Conservation (phyloP, 2,888 invertebrate species). For the Calameuta idolon region DNA sequence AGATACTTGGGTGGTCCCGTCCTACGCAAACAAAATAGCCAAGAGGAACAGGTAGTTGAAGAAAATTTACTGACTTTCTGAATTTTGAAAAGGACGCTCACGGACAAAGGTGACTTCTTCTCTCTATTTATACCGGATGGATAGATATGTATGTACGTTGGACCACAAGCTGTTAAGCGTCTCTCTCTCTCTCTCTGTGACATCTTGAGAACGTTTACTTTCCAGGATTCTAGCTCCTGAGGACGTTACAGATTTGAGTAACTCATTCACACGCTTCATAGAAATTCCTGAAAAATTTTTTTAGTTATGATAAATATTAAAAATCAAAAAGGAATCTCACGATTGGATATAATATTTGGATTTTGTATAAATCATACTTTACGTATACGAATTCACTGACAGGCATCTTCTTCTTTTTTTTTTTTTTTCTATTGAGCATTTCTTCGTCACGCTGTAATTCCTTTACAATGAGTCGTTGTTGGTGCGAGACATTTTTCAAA, state of each 20-base stretch:
- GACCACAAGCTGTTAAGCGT: constrained; percentile 27
- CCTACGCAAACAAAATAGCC: constrained; percentile 60
- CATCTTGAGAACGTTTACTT: constrained; percentile 1
- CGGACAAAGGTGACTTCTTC: constrained; percentile 32
- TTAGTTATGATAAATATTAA: neutral
- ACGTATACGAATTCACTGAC: neutral
- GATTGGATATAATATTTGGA: neutral
- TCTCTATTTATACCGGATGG: constrained; percentile 31
- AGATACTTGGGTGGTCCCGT: constrained; percentile 59
- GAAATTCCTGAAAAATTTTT: neutral
- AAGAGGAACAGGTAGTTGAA: constrained; percentile 52
- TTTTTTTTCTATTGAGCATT: neutral
- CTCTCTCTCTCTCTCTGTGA: neutral
- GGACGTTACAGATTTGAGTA: neutral
- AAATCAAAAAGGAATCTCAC: neutral
- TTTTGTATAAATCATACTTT: neutral
- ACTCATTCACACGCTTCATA: neutral
- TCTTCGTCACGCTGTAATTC: neutral
- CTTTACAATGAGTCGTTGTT: neutral
- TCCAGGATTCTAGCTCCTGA: neutral
- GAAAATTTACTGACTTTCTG: constrained; percentile 59
- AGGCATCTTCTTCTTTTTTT: neutral
- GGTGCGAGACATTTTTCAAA: neutral
- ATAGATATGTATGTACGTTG: constrained; percentile 31
- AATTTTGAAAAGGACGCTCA: constrained; percentile 32